Conservation (phyloP, 2,797 vertebrate species). For the Mormyrus proboscirostris region DNA sequence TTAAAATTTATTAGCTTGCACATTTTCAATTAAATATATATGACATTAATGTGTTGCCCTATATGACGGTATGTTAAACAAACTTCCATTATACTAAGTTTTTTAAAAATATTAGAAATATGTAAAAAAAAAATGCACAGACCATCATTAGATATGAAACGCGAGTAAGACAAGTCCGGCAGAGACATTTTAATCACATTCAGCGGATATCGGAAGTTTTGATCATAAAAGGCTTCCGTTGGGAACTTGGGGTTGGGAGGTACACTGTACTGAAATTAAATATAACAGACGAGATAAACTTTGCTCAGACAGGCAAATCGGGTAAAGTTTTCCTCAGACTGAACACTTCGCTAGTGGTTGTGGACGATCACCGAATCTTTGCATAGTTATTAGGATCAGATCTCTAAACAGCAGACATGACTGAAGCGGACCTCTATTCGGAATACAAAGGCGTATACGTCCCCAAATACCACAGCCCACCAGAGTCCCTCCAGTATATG, state of each 20-base stretch:
- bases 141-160: not conserved
- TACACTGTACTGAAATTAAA: not conserved
- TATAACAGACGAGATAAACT: not conserved
- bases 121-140: not conserved
- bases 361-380: not conserved
- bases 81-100: not conserved
- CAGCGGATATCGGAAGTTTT: not conserved
- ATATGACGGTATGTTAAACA: not conserved
- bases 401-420: constrained; percentile 39
- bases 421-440: constrained; percentile 51
- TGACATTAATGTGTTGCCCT: not conserved
- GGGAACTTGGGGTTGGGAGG: not conserved
- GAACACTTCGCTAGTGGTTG: not conserved
- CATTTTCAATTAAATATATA: not conserved
- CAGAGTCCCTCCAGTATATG: constrained; percentile 44
- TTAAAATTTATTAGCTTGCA: not conserved
- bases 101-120: not conserved
- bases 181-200: not conserved
- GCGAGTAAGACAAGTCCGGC: too few species aligned
- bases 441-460: constrained; percentile 50
- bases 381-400: not conserved
- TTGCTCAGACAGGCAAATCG: not conserved
- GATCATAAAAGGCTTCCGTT: not conserved
- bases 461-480: constrained; percentile 20
- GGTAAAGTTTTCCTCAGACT: not conserved